Conservation (phyloP, 1,140 invertebrate genomes). For the Temnothorax nylanderi region DNA sequence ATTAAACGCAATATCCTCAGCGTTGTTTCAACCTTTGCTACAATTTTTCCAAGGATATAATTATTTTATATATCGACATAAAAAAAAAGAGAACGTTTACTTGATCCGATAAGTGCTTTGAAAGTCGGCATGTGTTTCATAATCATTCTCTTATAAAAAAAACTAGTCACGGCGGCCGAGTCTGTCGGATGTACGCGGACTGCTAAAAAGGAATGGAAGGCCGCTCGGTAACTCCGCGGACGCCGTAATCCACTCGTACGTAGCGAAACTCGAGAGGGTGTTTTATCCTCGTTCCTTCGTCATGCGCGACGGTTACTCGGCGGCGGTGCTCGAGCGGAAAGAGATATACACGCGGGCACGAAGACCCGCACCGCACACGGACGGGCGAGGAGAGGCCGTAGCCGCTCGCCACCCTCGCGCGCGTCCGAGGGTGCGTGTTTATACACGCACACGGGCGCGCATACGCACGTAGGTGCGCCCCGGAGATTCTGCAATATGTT, state of each 20-base stretch:
- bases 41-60: background rate
- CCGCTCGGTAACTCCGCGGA: conserved; percentile 26
- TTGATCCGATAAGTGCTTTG: background rate
- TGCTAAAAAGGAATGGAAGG: conserved; percentile 36
- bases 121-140: conserved; percentile 1
- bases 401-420: background rate
- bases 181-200: conserved; percentile 30
- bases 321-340: conserved; percentile 57
- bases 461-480: conserved; percentile 41
- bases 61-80: background rate
- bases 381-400: background rate
- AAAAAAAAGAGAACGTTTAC: background rate
- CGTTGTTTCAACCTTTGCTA: background rate
- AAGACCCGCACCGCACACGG: background rate
- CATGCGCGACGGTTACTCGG: conserved; percentile 39
- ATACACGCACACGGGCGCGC: background rate
- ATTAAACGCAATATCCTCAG: background rate
- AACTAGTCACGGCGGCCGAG: conserved; percentile 31
- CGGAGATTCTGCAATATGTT: conserved; percentile 80
- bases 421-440: conserved; percentile 40
- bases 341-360: conserved; percentile 53
- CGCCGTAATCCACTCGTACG: conserved; percentile 59
- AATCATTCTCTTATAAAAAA: conserved; percentile 41
- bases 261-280: conserved; percentile 38
- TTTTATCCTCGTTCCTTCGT: conserved; percentile 55